These are phyloP conservation scores for Halcyon leucocephala DNA, from an alignment of 2,797 vertebrate genomes.

Conservation along the genomic window DNA sequence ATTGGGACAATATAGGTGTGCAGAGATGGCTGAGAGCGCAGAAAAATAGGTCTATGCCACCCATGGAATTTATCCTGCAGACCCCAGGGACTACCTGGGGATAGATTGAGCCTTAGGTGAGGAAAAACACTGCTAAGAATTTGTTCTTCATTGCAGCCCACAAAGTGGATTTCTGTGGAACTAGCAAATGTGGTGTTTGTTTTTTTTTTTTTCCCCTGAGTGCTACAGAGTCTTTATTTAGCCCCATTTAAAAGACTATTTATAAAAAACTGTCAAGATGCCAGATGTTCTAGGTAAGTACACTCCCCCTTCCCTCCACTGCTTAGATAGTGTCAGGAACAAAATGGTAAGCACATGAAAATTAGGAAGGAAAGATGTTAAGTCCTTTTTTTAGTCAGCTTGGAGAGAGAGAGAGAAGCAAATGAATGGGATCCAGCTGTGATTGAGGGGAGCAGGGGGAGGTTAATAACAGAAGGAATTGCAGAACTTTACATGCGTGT, in stretches of 20 bases:
- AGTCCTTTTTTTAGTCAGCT: constrained; percentile 50
- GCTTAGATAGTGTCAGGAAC: constrained; percentile 30
- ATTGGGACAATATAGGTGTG: background rate
- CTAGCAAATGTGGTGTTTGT: background rate
- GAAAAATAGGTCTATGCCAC: background rate
- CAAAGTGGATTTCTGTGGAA: constrained; percentile 36
- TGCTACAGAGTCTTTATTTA: constrained; percentile 57
- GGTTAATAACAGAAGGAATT: constrained; percentile 39
- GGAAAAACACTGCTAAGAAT: constrained; percentile 1
- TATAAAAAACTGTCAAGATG: constrained; percentile 54
- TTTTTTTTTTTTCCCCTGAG: background rate
- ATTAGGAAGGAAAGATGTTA: constrained; percentile 48
- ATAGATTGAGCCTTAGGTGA: background rate
- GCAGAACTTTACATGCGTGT: background rate
- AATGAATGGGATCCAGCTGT: constrained; percentile 63
- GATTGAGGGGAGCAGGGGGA: constrained; percentile 5
- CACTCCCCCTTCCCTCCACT: constrained; percentile 21
- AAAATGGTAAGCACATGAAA: constrained; percentile 47
- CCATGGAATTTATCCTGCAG: background rate
- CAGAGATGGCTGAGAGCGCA: background rate
- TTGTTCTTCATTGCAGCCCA: background rate
- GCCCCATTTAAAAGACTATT: constrained; percentile 48
- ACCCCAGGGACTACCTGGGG: background rate
- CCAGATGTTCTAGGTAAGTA: constrained; percentile 64
- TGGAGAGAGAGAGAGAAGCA: background rate